Evolutionary conservation across 2,113 vertebrate species (phyloP).

Genomic region (Morone chrysops): DNA sequence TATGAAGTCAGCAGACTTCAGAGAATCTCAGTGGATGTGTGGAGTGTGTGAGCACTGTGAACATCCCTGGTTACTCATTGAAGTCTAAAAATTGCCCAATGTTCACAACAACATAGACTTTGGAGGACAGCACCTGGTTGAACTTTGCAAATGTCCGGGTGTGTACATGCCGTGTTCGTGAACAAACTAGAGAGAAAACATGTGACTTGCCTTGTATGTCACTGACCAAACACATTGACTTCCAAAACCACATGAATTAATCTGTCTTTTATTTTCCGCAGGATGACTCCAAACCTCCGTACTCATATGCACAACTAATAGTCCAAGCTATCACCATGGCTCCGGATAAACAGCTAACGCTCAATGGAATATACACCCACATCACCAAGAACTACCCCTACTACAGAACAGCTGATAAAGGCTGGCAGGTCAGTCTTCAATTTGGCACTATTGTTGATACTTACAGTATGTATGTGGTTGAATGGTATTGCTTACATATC

Average conservation of each 20-base stretch:
- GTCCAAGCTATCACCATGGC: constrained; percentile 98
- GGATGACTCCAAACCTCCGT: constrained; percentile 98
- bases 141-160: not conserved
- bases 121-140: constrained; percentile 33
- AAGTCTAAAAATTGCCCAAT: constrained; percentile 64
- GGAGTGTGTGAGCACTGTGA: not conserved
- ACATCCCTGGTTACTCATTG: constrained; percentile 45
- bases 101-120: constrained; percentile 45
- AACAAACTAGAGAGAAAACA: not conserved
- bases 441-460: not conserved
- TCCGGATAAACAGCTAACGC: constrained; percentile 94
- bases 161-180: not conserved
- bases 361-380: constrained; percentile 97
- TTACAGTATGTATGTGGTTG: not conserved
- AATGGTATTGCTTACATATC: too few relatives aligned
- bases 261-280: constrained; percentile 64
- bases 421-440: constrained; percentile 92
- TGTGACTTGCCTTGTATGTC: not conserved
- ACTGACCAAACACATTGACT: not conserved
- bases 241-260: not conserved
- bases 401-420: constrained; percentile 98
- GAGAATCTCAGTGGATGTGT: constrained; percentile 4
- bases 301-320: constrained; percentile 96
- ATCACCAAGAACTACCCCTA: constrained; percentile 98
- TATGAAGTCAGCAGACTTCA: constrained; percentile 16